Percentiles rank a stretch among this genome's conserved stretches.
phyloP scores from a whole-genome alignment of 2,113 vertebrate species.

The Ochotona curzoniae region DNA sequence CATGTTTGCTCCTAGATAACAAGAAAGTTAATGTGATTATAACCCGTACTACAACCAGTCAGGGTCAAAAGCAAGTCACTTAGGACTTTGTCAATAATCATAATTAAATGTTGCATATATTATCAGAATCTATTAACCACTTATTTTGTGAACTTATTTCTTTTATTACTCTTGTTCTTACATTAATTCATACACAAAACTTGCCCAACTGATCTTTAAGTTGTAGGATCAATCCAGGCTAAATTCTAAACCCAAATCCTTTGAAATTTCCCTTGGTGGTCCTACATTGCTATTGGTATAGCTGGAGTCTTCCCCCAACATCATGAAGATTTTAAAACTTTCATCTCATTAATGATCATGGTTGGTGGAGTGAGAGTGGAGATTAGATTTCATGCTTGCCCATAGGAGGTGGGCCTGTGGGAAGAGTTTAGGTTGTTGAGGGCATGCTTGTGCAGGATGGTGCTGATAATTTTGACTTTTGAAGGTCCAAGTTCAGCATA shows the following conservation, averaged over 20 bases:
- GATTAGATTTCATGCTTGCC: too few species aligned
- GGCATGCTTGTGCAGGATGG: too few species aligned
- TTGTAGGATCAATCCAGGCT: neutral
- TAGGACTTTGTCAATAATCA: neutral
- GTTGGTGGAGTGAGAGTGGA: too few species aligned
- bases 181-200: neutral
- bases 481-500: too few species aligned
- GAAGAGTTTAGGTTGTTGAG: too few species aligned
- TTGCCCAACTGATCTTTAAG: neutral
- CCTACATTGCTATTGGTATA: neutral
- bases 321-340: too few species aligned
- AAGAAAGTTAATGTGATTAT: neutral
- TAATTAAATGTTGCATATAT: neutral
- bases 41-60: neutral
- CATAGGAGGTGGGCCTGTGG: too few species aligned
- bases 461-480: too few species aligned
- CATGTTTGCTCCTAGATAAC: neutral
- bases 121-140: neutral
- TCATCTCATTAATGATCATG: too few species aligned
- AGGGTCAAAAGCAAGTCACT: neutral
- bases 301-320: too few species aligned
- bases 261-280: neutral
- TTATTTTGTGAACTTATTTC: neutral
- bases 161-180: neutral
- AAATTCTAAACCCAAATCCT: conserved; percentile 39